phyloP scores from a whole-genome alignment of 2,888 invertebrate genomes.

The Ophion slaviceki region DNA sequence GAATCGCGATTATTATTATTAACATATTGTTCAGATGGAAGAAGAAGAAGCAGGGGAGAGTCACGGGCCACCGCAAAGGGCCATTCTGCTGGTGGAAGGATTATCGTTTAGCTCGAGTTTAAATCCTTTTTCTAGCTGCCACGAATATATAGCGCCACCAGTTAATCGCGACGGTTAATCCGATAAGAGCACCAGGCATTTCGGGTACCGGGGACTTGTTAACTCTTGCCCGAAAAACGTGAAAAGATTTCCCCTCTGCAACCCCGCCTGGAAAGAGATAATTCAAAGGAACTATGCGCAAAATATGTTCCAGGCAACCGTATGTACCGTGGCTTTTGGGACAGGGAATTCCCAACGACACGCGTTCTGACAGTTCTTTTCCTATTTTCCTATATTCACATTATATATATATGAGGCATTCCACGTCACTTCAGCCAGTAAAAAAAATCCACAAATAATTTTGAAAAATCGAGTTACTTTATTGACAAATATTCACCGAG shows the following conservation, averaged over 20 bases:
- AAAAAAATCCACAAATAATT: too few species aligned
- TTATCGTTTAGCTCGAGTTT: constrained; percentile 40
- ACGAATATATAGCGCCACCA: constrained; percentile 73
- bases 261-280: too few species aligned
- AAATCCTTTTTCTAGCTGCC: constrained; percentile 42
- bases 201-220: not conserved
- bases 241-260: constrained; percentile 36
- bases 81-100: constrained; percentile 56
- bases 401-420: too few species aligned
- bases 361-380: too few species aligned
- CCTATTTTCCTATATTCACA: too few species aligned
- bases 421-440: too few species aligned
- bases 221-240: constrained; percentile 36
- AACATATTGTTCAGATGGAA: constrained; percentile 40
- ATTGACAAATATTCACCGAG: too few species aligned
- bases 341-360: constrained; percentile 31
- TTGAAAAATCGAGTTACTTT: too few species aligned
- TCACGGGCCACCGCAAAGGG: not conserved
- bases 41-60: not conserved
- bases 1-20: constrained; percentile 22
- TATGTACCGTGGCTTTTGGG: not conserved
- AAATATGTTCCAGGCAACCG: not conserved
- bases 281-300: constrained; percentile 23
- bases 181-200: constrained; percentile 42
- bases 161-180: constrained; percentile 68